Evolutionary conservation across 2,888 invertebrate species (phyloP).

Genomic region (Allolobophora icterica): DNA sequence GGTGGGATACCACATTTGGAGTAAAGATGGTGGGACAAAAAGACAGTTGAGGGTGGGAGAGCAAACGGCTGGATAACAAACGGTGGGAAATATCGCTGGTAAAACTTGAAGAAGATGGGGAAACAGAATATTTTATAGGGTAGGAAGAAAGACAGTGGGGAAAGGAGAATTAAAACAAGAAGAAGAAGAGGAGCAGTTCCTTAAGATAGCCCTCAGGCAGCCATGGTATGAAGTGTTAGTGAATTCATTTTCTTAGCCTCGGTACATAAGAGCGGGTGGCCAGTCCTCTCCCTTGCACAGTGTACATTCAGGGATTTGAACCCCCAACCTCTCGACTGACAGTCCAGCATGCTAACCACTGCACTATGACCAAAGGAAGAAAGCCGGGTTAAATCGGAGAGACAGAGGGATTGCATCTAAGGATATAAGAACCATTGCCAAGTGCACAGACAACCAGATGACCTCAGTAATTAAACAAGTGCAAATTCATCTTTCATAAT

Average conservation of each 20-base stretch:
- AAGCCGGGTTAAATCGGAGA: neutral
- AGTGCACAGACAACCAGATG: neutral
- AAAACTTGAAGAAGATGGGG: neutral
- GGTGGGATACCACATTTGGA: neutral
- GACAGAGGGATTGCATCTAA: neutral
- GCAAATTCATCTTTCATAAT: neutral
- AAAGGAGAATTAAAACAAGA: neutral
- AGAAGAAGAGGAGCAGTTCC: too few relatives aligned
- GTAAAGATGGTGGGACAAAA: neutral
- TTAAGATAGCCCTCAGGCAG: too few relatives aligned
- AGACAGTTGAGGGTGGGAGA: slow-evolving; percentile 19
- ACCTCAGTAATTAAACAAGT: neutral
- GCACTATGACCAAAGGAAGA: too few relatives aligned
- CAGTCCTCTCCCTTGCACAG: too few relatives aligned
- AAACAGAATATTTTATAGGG: neutral
- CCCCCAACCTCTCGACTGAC: too few relatives aligned
- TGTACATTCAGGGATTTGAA: too few relatives aligned
- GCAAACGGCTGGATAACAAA: neutral
- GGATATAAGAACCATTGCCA: neutral
- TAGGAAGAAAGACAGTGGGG: neutral
- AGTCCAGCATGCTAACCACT: too few relatives aligned
- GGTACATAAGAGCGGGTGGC: too few relatives aligned
- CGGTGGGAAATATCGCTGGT: neutral
- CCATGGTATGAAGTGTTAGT: too few relatives aligned
- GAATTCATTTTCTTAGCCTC: too few relatives aligned